A percentile compares a stretch with the other conserved stretches of the same genome.
Evolutionary conservation across 2,797 vertebrate species (phyloP).

Genomic region (Manis pentadactyla): DNA sequence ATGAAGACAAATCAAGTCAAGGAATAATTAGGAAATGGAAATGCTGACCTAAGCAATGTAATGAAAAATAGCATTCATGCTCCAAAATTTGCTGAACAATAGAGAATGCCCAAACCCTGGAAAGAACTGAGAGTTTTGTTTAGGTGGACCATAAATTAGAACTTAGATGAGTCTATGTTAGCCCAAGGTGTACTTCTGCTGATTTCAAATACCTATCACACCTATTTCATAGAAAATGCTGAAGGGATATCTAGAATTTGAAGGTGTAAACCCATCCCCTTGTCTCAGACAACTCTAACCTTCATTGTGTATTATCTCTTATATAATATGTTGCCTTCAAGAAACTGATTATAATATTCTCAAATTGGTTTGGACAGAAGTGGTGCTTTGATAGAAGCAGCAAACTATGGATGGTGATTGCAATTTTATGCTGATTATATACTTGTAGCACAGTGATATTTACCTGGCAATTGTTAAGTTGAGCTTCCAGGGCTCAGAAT

Average conservation of each 20-base stretch:
- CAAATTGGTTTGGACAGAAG: slow-evolving; percentile 1
- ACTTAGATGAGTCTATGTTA: neutral
- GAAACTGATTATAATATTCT: neutral
- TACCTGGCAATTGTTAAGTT: neutral
- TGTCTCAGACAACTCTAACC: neutral
- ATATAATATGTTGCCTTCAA: neutral
- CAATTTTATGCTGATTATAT: neutral
- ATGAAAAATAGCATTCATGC: neutral
- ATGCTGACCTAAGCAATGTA: neutral
- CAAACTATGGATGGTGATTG: neutral
- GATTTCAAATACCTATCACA: neutral
- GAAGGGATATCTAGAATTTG: neutral
- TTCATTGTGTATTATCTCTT: neutral
- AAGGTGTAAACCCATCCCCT: neutral
- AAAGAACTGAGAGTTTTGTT: neutral
- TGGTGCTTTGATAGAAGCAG: neutral
- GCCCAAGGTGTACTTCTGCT: neutral
- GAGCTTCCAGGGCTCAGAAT: neutral
- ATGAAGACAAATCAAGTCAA: neutral
- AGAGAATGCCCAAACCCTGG: neutral
- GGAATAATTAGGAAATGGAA: neutral
- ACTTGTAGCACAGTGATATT: neutral
- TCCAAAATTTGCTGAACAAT: neutral
- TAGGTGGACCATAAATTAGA: neutral
- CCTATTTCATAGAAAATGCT: neutral